Base-by-base conservation (phyloP, 1,140 invertebrate species). In the Apis cerana region DNA sequence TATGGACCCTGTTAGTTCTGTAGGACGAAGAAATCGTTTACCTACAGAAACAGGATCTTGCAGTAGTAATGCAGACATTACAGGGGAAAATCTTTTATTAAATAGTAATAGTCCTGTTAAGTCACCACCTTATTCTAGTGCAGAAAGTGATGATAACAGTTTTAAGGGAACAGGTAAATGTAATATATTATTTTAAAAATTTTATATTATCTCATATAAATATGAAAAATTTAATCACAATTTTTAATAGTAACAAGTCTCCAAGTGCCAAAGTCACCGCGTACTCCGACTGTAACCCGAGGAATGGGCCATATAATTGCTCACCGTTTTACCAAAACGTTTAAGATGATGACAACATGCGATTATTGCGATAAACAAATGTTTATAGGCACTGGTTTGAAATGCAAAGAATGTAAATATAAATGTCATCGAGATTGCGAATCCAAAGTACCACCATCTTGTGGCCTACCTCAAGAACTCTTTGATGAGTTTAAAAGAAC, bases 401-500 rank as follows among this genome's bases (percentile, higher is more conserved):
- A 98, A 93, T 99, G 98, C 94, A 98, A 97, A 93, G 97, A 99
- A 92, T 99, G 98, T 95, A 99, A 99, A 95, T 99, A 98, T 94
- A 98, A 98, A 90, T 99, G 98, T 94, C 97, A 98, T 93, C 96
- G 97, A 90, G 97, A 99, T 90, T 99, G 98, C 94, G 97, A 97
- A 90, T 96, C 96, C 48, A 98, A 98, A 95, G 98, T 98, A 84
- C 97, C 97, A 87, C 97, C 98, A 2, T 98, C 97, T 54, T 99
- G 98, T 94, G 97, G 98, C 59, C 94, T 99, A 87, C 97, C 98
- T 50, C 95, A 96, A 67, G 97, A 97, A 92, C 96, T 97, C 89
- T 95, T 99, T 27, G 96, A 97, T 79, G 96, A 97, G 84, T 98
- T 97, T 90, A 97, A 96, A 91, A 95, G 96, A 91, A 96, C 95